Percentiles rank a stretch among this genome's conserved stretches.
phyloP scores from a whole-genome alignment of 2,113 vertebrate species.

The Phyllostomus hastatus region DNA sequence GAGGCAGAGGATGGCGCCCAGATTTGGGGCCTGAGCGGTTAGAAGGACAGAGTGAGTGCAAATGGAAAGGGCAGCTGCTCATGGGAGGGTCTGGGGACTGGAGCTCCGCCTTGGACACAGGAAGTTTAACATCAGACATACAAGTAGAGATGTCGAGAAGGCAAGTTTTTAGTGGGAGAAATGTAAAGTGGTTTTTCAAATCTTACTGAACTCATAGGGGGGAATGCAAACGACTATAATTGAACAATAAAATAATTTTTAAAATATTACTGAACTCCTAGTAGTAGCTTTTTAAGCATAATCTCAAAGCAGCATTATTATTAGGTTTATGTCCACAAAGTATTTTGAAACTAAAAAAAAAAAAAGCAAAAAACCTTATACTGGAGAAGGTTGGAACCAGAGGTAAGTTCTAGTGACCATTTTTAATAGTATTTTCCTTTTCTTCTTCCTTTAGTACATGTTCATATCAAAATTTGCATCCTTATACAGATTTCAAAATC shows the following conservation, averaged over 20 bases:
- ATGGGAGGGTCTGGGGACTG: not conserved
- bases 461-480: not conserved
- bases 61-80: not conserved
- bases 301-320: not conserved
- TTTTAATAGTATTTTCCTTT: not conserved
- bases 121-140: not conserved
- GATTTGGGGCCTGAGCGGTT: not conserved
- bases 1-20: not conserved
- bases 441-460: not conserved
- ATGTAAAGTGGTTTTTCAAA: not conserved
- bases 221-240: too few relatives aligned
- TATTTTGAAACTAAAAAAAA: not conserved
- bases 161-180: not conserved
- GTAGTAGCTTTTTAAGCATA: not conserved
- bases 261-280: not conserved
- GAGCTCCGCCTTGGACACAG: not conserved
- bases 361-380: not conserved
- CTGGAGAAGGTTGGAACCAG: not conserved
- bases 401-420: not conserved
- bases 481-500: not conserved
- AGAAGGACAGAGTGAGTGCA: not conserved
- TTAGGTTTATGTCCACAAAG: not conserved
- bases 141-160: not conserved
- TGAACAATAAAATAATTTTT: too few relatives aligned
- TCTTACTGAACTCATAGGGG: not conserved